Evolutionary conservation across 2,113 vertebrate species (phyloP).

Genomic region (Thymallus thymallus): DNA sequence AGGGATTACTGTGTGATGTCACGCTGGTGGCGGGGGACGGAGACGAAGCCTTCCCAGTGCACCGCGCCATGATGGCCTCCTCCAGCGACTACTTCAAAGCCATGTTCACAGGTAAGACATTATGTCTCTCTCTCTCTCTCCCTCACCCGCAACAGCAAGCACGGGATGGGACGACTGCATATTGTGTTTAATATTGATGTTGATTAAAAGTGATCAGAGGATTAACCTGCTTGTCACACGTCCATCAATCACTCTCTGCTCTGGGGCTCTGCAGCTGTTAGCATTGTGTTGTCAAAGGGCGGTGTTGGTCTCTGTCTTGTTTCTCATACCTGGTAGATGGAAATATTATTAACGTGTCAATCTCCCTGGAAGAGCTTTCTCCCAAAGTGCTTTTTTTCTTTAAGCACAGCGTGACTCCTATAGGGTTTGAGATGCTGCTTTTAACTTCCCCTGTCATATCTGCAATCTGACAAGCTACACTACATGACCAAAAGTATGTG

Average conservation of each 20-base stretch:
- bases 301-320: no score
- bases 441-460: background rate
- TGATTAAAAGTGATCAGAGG: background rate
- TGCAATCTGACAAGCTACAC: background rate
- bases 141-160: background rate
- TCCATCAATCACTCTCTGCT: background rate
- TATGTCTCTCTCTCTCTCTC: background rate
- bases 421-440: background rate
- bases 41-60: slow-evolving; percentile 96
- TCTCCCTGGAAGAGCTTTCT: background rate
- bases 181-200: background rate
- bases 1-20: slow-evolving; percentile 95
- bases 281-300: background rate
- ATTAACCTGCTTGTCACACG: background rate
- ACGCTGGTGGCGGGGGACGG: slow-evolving; percentile 93
- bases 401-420: background rate
- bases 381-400: background rate
- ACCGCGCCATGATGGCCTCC: slow-evolving; percentile 99
- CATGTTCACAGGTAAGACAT: slow-evolving; percentile 94
- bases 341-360: no score
- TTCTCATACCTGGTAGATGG: no score
- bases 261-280: background rate
- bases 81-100: slow-evolving; percentile 99
- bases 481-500: no score
- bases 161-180: background rate